Evolutionary conservation across 2,113 vertebrate species (phyloP), one percentile per base, ranked within the genome.

Genomic region (Leptodactylus fuscus): DNA sequence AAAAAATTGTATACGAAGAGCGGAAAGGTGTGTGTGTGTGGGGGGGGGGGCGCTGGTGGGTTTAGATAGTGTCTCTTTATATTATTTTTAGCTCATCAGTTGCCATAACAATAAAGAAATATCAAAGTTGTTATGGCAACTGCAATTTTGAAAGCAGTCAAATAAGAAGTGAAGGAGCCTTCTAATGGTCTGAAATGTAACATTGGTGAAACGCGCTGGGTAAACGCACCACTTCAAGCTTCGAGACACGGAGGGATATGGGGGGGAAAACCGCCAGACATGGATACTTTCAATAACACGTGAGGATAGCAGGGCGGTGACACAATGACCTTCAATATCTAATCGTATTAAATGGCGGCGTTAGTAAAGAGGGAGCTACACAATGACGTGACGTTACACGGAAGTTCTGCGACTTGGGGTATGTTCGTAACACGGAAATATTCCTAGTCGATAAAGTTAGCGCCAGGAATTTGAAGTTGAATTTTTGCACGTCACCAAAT

Each of bases 111-210:
- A 86, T 86, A 81, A 86, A 93, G 92, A 93, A 94, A 94, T 94
- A 92, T 91, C 89, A 94, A 94, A 94, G 94, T 95, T 94, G 94
- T 95, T 95, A 95, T 94, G 92, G 94, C 92, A 95, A 95, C 94
- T 91, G 88, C 91, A 92, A 93, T 91, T 92, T 94, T 92, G 75
- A 94, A 93, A 93, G 89, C 89, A 92, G 91, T 91, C 91, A 93
- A 92, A 93, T 94, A 90, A 88, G 93, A 91, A 93, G 92, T 93
- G 93, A 95, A 92, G 91, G 95, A 94, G 92, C 89, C 88, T 93
- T 92, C 88, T 89, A 88, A 88, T 93, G 91, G 91, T 90, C 93
- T 92, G 88, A 92, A 94, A 94, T 91, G 73, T 85, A 93, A 91
- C 55, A 91, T 92, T 91, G 91, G 90, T 94, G 93, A 94, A 91